phyloP scores from a whole-genome alignment of 1,140 invertebrate species.

The Dufourea novaeangliae region DNA sequence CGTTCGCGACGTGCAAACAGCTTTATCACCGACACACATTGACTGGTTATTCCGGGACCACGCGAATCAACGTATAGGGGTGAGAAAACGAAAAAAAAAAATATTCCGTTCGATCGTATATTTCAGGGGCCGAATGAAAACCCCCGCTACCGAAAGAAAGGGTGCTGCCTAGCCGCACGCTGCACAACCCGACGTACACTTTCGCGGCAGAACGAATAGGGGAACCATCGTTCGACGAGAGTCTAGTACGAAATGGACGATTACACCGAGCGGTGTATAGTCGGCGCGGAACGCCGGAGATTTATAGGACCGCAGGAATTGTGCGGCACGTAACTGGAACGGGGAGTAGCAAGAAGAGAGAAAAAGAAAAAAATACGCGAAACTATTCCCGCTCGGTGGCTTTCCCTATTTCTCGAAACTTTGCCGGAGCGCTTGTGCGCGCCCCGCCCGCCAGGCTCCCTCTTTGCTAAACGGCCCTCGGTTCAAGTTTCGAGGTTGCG shows the following conservation, averaged over 20 bases:
- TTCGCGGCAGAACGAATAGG: slow-evolving; percentile 55
- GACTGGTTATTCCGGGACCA: neutral
- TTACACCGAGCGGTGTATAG: slow-evolving; percentile 57
- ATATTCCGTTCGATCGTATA: slow-evolving; percentile 17
- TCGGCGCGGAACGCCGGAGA: slow-evolving; percentile 53
- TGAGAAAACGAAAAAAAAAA: neutral
- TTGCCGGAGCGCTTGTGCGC: slow-evolving; percentile 4
- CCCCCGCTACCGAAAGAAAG: slow-evolving; percentile 18
- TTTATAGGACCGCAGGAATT: slow-evolving; percentile 69
- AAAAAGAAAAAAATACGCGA: slow-evolving; percentile 29
- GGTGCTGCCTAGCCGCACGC: slow-evolving; percentile 4
- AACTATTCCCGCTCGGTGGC: slow-evolving; percentile 57
- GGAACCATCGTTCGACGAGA: slow-evolving; percentile 60
- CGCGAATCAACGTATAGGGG: neutral
- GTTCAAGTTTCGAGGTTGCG: neutral
- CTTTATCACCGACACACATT: slow-evolving; percentile 15
- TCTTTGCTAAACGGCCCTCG: slow-evolving; percentile 11
- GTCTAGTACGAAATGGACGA: slow-evolving; percentile 66
- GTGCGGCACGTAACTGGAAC: slow-evolving; percentile 56
- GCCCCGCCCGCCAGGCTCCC: neutral
- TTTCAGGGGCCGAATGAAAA: slow-evolving; percentile 29
- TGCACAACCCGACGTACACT: slow-evolving; percentile 51
- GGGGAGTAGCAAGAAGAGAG: neutral
- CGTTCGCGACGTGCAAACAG: slow-evolving; percentile 18
- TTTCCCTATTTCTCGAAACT: slow-evolving; percentile 52